Evolutionary conservation across 2,113 vertebrate genomes (phyloP).

Genomic region (Indicator indicator): DNA sequence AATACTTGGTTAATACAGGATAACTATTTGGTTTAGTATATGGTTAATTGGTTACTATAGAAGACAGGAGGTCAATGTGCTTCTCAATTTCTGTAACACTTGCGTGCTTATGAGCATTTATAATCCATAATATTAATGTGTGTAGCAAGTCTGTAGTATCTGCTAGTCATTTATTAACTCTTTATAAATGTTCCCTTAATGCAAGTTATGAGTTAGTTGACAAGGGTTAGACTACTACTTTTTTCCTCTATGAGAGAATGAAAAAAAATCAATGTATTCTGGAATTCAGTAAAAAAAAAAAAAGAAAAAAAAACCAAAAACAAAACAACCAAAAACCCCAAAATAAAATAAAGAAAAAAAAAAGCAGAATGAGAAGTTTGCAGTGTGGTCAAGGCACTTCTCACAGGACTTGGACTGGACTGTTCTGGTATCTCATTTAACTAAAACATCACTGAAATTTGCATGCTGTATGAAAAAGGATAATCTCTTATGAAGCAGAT

Average conservation of each 20-base stretch:
- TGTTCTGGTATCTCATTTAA: not conserved
- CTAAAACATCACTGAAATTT: conserved; percentile 20
- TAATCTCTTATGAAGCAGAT: conserved; percentile 25
- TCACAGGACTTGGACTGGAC: not conserved
- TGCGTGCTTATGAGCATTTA: not conserved
- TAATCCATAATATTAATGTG: not conserved
- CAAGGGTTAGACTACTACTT: not conserved
- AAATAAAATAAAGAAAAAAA: not conserved
- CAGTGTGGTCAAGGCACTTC: not conserved
- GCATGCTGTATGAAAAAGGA: not conserved
- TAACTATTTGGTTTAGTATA: not conserved
- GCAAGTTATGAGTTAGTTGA: not conserved
- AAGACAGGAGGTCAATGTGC: not conserved
- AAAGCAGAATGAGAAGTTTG: not conserved
- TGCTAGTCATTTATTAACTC: not conserved
- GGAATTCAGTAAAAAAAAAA: not conserved
- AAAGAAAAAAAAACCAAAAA: no score
- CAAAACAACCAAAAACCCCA: not conserved
- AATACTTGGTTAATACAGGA: not conserved
- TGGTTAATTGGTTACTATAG: not conserved
- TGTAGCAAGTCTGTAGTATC: not conserved
- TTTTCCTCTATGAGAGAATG: not conserved
- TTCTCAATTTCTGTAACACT: not conserved
- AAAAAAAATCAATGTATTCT: not conserved
- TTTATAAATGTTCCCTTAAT: not conserved